Conservation (phyloP, 2,113 vertebrate genomes). For the Ellobius talpinus region DNA sequence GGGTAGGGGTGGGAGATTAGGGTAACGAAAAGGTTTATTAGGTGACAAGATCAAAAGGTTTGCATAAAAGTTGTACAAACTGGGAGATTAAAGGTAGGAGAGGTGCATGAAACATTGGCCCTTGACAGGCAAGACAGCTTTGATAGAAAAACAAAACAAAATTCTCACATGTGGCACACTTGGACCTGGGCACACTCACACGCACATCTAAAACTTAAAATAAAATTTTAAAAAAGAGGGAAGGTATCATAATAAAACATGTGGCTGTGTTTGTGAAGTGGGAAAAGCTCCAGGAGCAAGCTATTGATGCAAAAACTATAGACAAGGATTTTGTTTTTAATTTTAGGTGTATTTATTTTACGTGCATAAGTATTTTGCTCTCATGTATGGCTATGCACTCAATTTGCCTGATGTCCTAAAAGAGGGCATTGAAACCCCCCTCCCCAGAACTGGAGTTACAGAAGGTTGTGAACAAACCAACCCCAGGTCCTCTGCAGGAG, state of each 20-base stretch:
- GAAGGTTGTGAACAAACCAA: neutral
- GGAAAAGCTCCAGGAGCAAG: neutral
- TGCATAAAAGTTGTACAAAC: neutral
- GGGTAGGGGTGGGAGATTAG: neutral
- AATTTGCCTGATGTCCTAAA: neutral
- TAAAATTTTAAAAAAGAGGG: neutral
- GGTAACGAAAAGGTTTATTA: neutral
- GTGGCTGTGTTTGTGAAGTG: neutral
- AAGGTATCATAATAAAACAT: neutral
- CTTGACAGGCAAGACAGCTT: neutral
- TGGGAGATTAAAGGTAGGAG: neutral
- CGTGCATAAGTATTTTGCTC: neutral
- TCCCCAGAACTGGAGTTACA: neutral
- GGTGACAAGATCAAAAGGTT: no score
- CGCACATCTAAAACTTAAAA: neutral
- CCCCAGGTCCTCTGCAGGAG: neutral
- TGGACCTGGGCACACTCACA: neutral
- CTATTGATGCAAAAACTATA: neutral
- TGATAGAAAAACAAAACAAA: neutral
- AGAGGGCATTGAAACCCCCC: neutral
- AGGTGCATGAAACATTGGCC: neutral
- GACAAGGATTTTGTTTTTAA: neutral
- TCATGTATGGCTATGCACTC: neutral
- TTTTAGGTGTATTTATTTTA: neutral
- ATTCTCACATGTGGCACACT: neutral